Conservation (phyloP, 2,888 invertebrate genomes). For the Monochamus alternatus region DNA sequence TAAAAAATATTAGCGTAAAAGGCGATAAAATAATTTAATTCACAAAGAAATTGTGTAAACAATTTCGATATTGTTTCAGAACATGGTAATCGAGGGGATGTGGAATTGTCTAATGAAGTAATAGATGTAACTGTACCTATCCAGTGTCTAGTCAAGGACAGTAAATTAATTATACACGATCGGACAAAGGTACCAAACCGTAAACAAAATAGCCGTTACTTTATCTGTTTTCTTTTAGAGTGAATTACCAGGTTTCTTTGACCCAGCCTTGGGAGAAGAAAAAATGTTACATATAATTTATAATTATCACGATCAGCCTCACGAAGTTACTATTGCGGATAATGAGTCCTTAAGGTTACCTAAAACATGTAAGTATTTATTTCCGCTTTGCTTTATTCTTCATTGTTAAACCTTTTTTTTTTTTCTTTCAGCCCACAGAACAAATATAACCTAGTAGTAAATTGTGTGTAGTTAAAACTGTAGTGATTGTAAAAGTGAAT, state of each 20-base stretch:
- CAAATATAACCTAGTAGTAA: conserved; percentile 65
- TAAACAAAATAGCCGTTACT: background rate
- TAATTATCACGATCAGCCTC: conserved; percentile 84
- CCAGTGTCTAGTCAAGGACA: conserved; percentile 94
- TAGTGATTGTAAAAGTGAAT: conserved; percentile 47
- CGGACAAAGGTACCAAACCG: conserved; percentile 83
- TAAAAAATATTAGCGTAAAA: no score
- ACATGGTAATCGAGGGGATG: conserved; percentile 50
- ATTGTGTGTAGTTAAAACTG: conserved; percentile 49
- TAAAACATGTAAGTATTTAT: conserved; percentile 76
- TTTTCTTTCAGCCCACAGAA: conserved; percentile 66
- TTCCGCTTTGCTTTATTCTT: background rate
- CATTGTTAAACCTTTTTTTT: conserved; percentile 2
- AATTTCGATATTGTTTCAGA: conserved; percentile 35
- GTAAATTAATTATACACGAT: conserved; percentile 88
- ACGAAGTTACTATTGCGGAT: conserved; percentile 86
- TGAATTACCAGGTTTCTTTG: conserved; percentile 96
- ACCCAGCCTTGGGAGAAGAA: conserved; percentile 94
- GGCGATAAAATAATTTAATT: no score
- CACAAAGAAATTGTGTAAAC: no score
- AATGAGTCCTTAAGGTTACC: conserved; percentile 87
- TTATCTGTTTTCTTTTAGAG: conserved; percentile 76
- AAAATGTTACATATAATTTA: conserved; percentile 92
- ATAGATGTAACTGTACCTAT: conserved; percentile 96
- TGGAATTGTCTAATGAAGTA: conserved; percentile 72